Base-by-base conservation (phyloP, 2,113 vertebrate genomes). In the Neopipo cinnamomea region DNA sequence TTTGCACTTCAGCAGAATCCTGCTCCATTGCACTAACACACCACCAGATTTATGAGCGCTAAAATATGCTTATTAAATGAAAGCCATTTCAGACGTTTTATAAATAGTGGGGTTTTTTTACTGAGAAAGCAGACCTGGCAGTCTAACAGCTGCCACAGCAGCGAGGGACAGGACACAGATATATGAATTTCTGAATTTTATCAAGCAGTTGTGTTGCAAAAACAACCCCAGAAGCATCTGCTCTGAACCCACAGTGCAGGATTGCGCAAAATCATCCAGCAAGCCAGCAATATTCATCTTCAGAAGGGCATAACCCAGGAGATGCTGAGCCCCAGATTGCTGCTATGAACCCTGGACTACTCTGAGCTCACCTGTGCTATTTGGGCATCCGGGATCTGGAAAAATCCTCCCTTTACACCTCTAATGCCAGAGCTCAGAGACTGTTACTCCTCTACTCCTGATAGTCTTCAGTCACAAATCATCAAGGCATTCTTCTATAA, bases 401-500 rank as follows among this genome's bases (percentile, higher is more conserved):
- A 46, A 46, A 46, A 46, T 46, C 44, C 44, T 46, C 44, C 44
- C 44, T 46, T 46, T 46, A 9, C 44, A 46, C 39, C 31, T 74
- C 41, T 19, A 58, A 4, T 21, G 33, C 5, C 63, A 75, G 14
- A n/a, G 25, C 24, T 13, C 33, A 72, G 28, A 30, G 11, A 4
- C 35, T 23, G 8, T 15, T 12, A 17, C 16, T 44, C n/a, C 44
- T 13, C 23, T 4, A 3, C 6, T 30, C 42, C 46, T 10, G 28
- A 9, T 1, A 14, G 5, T 6, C 28, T 70, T 37, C 11, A 49
- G n/a, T 55, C 25, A 49, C 15, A n/a, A 56, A 2, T 15, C 42
- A 35, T 20, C 30, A 15, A 62, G 35, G 7, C 15, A 1, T 5
- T 21, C 41, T 30, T 6, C 6, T 1, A 2, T 9, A 4, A 49